Evolutionary conservation across 2,797 vertebrate genomes (phyloP).

Genomic region (Sternotherus odoratus): DNA sequence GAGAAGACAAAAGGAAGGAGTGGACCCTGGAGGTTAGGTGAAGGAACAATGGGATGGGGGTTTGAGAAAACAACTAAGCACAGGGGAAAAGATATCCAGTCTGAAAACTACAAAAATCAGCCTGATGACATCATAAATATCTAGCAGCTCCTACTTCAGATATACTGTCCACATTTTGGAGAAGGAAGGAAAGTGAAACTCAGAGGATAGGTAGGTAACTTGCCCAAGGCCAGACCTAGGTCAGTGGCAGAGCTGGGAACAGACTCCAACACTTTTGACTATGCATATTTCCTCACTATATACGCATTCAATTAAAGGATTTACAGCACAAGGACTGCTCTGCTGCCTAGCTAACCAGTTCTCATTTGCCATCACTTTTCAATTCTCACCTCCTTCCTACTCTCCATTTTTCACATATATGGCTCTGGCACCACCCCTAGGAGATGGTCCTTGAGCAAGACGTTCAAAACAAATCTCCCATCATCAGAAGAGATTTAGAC

Average conservation of each 20-base stretch:
- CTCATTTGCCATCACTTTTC: neutral
- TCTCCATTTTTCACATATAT: neutral
- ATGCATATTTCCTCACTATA: neutral
- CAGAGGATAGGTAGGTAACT: neutral
- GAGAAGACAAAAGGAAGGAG: neutral
- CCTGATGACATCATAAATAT: neutral
- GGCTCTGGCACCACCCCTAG: neutral
- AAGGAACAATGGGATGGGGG: neutral
- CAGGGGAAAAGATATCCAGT: neutral
- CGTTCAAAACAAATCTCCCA: neutral
- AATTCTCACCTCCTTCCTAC: accelerated
- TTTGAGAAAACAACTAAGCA: neutral
- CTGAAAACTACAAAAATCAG: neutral
- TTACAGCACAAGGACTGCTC: neutral
- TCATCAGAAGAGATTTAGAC: neutral
- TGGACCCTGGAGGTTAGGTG: neutral
- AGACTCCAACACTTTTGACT: neutral
- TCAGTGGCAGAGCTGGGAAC: neutral
- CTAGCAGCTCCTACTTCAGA: neutral
- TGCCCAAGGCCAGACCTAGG: neutral
- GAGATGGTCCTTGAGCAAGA: neutral
- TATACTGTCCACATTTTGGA: neutral
- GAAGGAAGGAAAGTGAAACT: neutral
- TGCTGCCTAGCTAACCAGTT: neutral
- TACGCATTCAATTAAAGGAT: accelerated